These are phyloP conservation scores for Heliocidaris erythrogramma DNA, from an alignment of 35 echinoderm and acorn worm genomes.

Conservation along the genomic window DNA sequence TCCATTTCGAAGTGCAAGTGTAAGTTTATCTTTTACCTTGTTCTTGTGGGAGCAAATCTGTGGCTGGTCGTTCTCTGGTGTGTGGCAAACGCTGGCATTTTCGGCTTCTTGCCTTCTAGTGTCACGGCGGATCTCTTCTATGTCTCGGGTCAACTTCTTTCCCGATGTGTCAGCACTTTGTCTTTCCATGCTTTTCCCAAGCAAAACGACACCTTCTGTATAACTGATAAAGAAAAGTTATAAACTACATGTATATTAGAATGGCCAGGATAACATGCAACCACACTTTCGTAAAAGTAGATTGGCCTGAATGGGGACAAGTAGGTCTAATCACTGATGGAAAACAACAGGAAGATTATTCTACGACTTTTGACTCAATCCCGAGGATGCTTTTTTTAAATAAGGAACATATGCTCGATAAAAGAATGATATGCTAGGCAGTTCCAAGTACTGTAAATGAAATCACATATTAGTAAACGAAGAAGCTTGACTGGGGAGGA, in stretches of 20 bases:
- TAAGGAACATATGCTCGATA: no score
- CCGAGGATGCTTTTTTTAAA: no score
- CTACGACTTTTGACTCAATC: no score
- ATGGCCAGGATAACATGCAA: neutral
- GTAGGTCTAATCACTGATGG: no score
- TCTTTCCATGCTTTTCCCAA: neutral
- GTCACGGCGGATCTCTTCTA: neutral
- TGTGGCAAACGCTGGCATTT: neutral
- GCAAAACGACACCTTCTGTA: neutral
- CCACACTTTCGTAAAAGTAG: neutral
- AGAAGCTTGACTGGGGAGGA: no score
- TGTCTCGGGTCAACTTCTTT: slow-evolving; percentile 10
- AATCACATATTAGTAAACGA: no score
- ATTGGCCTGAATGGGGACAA: no score
- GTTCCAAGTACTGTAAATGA: no score
- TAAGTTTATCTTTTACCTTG: neutral
- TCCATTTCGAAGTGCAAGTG: neutral
- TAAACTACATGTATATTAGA: neutral
- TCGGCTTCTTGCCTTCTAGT: neutral
- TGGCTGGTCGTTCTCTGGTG: neutral
- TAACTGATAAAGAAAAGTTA: neutral
- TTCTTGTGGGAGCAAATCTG: neutral
- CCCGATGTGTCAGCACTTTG: neutral
- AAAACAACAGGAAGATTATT: no score
- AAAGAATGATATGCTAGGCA: no score